phyloP scores from a whole-genome alignment of 1,140 invertebrate genomes.

The Drosophila jambulina region DNA sequence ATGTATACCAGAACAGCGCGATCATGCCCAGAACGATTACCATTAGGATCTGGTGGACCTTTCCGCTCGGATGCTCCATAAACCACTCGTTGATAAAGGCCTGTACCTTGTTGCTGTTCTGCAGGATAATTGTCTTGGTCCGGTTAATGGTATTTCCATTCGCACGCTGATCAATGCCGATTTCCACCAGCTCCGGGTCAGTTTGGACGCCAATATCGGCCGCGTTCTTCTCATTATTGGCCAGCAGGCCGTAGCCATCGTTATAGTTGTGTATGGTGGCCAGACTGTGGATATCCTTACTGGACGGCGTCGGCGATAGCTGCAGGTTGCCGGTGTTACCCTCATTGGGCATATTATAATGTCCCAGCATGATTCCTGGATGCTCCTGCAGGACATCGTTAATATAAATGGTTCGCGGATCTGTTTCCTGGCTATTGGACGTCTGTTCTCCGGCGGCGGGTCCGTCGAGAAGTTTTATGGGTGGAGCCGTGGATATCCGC shows the following conservation, averaged over 20 bases:
- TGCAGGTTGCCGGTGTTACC: constrained; percentile 66
- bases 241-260: constrained; percentile 68
- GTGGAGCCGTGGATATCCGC: constrained; percentile 89
- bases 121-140: constrained; percentile 85
- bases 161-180: constrained; percentile 56
- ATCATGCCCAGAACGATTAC: constrained; percentile 88
- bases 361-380: constrained; percentile 88
- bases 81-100: constrained; percentile 83
- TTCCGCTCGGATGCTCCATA: constrained; percentile 81
- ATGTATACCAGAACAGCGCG: constrained; percentile 90
- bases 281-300: constrained; percentile 68
- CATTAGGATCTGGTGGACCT: constrained; percentile 88
- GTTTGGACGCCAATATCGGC: constrained; percentile 80
- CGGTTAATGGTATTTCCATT: constrained; percentile 65
- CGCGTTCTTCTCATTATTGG: constrained; percentile 71
- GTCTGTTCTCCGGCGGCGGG: constrained; percentile 81
- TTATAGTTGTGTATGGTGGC: constrained; percentile 81
- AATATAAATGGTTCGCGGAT: constrained; percentile 74
- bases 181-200: constrained; percentile 69
- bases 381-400: constrained; percentile 84
- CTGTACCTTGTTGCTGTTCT: constrained; percentile 78
- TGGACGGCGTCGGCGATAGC: constrained; percentile 67
- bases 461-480: constrained; percentile 89
- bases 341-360: constrained; percentile 92
- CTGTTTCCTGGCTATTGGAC: constrained; percentile 66